Conservation (phyloP, 2,888 invertebrate species). For the Cantharis nigra region DNA sequence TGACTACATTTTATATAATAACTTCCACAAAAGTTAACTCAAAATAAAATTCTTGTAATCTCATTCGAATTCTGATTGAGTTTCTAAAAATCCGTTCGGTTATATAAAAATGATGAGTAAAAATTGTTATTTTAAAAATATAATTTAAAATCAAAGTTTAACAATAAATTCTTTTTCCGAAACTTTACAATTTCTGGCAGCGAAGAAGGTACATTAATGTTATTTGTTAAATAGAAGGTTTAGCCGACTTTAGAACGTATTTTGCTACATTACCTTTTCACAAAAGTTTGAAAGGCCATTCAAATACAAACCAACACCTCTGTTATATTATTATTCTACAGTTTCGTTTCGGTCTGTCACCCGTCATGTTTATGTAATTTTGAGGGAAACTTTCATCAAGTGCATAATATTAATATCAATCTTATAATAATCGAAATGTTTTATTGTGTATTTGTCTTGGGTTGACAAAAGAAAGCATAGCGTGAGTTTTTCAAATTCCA, state of each 20-base stretch:
- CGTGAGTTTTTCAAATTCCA: constrained; percentile 23
- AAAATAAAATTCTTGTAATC: not conserved
- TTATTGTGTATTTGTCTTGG: constrained; percentile 18
- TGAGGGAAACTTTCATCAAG: constrained; percentile 15
- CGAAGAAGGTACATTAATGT: not conserved
- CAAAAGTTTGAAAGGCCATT: constrained; percentile 44
- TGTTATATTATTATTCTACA: constrained; percentile 40
- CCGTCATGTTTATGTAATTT: constrained; percentile 38
- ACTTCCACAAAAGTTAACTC: too few relatives aligned
- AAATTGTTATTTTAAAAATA: not conserved
- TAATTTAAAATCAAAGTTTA: not conserved
- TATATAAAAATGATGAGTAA: not conserved
- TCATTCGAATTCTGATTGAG: not conserved
- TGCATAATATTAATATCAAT: not conserved
- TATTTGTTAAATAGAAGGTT: not conserved
- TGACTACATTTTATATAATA: too few relatives aligned
- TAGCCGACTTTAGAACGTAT: constrained; percentile 43
- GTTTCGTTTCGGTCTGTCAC: constrained; percentile 35
- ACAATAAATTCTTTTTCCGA: not conserved
- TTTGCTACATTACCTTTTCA: constrained; percentile 47
- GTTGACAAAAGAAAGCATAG: constrained; percentile 20
- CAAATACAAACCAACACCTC: constrained; percentile 43
- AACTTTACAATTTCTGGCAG: not conserved
- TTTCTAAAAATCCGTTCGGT: not conserved
- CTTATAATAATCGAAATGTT: not conserved